phyloP scores from a whole-genome alignment of 2,797 vertebrate genomes.

The Pterois miles region DNA sequence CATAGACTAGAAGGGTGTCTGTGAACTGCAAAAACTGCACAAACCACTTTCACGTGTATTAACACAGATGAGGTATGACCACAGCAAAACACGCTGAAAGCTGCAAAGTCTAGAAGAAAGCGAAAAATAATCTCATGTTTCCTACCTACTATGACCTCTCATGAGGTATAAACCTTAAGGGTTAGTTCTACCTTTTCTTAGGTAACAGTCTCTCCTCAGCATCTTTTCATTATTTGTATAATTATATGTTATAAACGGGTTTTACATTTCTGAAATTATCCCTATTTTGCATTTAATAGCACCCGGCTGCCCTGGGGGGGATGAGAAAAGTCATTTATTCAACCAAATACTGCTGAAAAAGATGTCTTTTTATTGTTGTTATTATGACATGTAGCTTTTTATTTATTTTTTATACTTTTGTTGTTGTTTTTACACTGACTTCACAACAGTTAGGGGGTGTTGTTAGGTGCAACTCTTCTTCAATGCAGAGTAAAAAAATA shows the following conservation, averaged over 20 bases:
- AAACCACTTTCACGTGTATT: neutral
- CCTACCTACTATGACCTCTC: no score
- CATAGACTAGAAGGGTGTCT: neutral
- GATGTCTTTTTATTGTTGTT: neutral
- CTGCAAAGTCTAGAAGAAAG: neutral
- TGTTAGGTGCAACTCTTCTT: neutral
- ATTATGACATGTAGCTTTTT: neutral
- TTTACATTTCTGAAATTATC: constrained; percentile 17
- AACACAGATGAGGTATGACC: neutral
- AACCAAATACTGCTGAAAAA: constrained; percentile 3
- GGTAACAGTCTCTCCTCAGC: neutral
- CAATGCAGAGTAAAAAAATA: neutral
- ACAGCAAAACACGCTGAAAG: neutral
- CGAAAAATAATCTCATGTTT: neutral
- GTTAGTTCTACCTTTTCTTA: neutral
- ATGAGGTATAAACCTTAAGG: constrained; percentile 11
- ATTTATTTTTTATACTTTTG: neutral
- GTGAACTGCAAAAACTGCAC: neutral
- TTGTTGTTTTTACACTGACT: constrained; percentile 23
- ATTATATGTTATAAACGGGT: neutral
- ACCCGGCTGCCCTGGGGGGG: constrained; percentile 3
- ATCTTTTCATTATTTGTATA: neutral
- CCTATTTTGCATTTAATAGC: neutral
- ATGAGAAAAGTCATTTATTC: constrained; percentile 8
- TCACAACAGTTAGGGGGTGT: constrained; percentile 3